Percentiles rank a stretch among this genome's conserved stretches.
phyloP scores from a whole-genome alignment of 2,888 invertebrate genomes.

The Ernsta delagoae region DNA sequence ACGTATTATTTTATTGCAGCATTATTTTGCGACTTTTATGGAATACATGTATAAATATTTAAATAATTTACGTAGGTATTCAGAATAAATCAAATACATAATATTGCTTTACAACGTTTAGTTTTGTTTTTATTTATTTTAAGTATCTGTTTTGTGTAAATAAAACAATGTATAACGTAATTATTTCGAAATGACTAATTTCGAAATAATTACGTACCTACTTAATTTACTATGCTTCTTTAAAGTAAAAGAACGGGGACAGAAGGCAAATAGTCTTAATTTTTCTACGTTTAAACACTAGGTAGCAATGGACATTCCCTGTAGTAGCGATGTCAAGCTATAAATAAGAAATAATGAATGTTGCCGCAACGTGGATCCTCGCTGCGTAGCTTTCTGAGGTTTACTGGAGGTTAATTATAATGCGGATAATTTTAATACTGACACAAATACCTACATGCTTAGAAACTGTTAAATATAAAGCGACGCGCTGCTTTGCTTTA shows the following conservation, averaged over 20 bases:
- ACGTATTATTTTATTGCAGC: neutral
- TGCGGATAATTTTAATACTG: neutral
- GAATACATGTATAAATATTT: too few relatives aligned
- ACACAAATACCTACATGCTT: neutral
- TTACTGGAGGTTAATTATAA: neutral
- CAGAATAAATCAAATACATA: too few relatives aligned
- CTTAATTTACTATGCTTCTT: neutral
- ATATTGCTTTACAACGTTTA: too few relatives aligned
- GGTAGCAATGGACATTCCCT: neutral
- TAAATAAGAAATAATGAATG: constrained; percentile 8
- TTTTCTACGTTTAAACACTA: neutral
- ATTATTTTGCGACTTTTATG: neutral
- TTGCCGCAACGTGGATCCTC: neutral
- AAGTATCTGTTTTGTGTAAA: too few relatives aligned
- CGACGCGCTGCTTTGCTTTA: neutral
- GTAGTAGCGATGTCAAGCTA: constrained; percentile 2
- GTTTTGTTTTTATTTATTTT: too few relatives aligned
- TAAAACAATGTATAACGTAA: neutral
- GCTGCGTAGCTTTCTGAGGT: neutral
- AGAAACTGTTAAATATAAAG: neutral
- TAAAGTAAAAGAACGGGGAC: too few relatives aligned
- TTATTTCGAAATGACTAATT: neutral
- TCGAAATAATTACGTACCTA: neutral
- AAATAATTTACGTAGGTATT: too few relatives aligned
- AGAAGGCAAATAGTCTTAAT: too few relatives aligned